Percentiles rank a stretch among this genome's conserved stretches.
These are phyloP conservation scores for Drosophila maculinotata DNA, from an alignment of 2,888 invertebrate genomes.

Conservation along the genomic window DNA sequence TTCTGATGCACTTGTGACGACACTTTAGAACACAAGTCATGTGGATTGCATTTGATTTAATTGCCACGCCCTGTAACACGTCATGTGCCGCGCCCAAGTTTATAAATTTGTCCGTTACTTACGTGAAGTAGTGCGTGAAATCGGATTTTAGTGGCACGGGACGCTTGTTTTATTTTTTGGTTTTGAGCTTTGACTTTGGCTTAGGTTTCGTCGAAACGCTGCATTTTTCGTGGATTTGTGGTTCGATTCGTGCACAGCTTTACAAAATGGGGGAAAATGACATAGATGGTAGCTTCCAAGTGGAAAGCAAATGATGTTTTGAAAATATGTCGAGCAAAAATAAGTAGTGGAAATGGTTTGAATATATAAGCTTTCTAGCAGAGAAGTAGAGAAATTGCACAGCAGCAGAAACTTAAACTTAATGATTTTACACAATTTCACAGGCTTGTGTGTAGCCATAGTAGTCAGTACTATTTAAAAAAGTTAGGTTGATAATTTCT, in stretches of 20 bases:
- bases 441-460: too few relatives aligned
- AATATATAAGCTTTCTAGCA: too few relatives aligned
- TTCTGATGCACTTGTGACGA: constrained; percentile 3
- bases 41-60: constrained; percentile 31
- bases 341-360: too few relatives aligned
- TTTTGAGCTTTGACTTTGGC: constrained; percentile 10
- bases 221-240: constrained; percentile 35
- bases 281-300: constrained; percentile 13
- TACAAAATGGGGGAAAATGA: constrained; percentile 12
- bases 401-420: neutral
- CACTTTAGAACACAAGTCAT: constrained; percentile 7
- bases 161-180: constrained; percentile 22
- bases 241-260: constrained; percentile 12
- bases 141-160: constrained; percentile 49
- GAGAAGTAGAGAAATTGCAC: constrained; percentile 1
- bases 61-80: constrained; percentile 28
- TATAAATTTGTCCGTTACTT: constrained; percentile 10
- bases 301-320: constrained; percentile 11
- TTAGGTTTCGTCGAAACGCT: constrained; percentile 27
- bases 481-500: too few relatives aligned
- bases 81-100: too few relatives aligned
- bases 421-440: too few relatives aligned
- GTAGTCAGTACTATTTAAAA: too few relatives aligned
- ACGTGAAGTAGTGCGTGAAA: constrained; percentile 58
- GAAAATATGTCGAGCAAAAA: constrained; percentile 7